phyloP scores from a whole-genome alignment of 53 echinoderm and acorn worm species.

The Pentamera pediparva region DNA sequence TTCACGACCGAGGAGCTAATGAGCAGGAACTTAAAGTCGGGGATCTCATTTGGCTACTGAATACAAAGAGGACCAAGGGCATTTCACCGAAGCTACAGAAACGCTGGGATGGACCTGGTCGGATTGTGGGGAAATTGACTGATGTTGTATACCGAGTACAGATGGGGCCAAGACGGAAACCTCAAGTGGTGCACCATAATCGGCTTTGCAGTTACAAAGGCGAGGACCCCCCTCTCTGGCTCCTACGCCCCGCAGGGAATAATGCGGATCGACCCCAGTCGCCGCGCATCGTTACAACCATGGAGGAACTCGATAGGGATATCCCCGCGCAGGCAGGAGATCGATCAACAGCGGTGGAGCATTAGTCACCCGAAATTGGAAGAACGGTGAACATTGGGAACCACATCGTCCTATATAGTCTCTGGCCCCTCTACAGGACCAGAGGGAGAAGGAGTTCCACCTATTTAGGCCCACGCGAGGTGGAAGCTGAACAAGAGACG shows the following conservation, averaged over 20 bases:
- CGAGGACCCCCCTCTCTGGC: neutral
- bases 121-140: neutral
- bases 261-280: neutral
- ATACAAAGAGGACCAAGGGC: neutral
- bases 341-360: too few species aligned
- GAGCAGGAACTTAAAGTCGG: neutral
- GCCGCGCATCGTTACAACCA: neutral
- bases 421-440: too few species aligned
- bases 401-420: too few species aligned
- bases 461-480: too few species aligned
- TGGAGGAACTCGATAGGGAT: neutral
- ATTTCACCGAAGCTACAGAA: neutral
- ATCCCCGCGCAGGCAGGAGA: too few species aligned
- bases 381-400: too few species aligned
- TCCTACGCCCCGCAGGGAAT: neutral
- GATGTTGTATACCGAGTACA: neutral
- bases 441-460: too few species aligned
- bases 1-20: conserved; percentile 1
- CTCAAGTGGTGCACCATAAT: conserved; percentile 1
- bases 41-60: neutral
- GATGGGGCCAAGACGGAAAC: neutral
- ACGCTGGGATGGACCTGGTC: neutral
- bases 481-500: too few species aligned
- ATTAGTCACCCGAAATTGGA: too few species aligned
- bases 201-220: neutral